Evolutionary conservation across 2,888 invertebrate species (phyloP).

Genomic region (Platycnemis pennipes): DNA sequence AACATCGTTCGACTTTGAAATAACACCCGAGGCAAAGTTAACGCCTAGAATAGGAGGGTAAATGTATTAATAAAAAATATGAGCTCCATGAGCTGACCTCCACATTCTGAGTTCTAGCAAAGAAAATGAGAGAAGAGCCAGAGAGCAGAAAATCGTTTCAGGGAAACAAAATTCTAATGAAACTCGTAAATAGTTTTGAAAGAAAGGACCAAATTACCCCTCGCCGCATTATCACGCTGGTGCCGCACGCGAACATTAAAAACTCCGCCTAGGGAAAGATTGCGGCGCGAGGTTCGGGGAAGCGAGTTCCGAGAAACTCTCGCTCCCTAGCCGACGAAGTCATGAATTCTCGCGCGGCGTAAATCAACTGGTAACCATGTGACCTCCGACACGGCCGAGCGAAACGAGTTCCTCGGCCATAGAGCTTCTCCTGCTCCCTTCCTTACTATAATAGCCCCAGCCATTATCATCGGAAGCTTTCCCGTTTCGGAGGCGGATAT

Average conservation of each 20-base stretch:
- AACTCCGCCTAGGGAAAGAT: background rate
- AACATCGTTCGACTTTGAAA: too few species aligned
- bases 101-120: background rate
- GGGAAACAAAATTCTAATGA: background rate
- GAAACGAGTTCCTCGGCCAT: background rate
- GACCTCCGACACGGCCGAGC: background rate
- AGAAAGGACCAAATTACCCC: background rate
- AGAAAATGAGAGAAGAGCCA: background rate
- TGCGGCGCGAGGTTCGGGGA: background rate
- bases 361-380: constrained; percentile 19
- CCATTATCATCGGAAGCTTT: background rate
- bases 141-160: background rate
- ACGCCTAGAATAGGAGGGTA: too few species aligned
- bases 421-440: background rate
- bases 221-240: background rate
- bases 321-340: background rate
- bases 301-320: background rate
- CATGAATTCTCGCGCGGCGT: background rate
- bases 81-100: background rate
- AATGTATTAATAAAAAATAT: too few species aligned
- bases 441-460: background rate
- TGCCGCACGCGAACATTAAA: background rate
- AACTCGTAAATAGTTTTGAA: background rate
- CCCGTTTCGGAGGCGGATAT: background rate
- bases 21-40: too few species aligned